Percentiles rank a stretch among this genome's conserved stretches.
Conservation (phyloP, 2,797 vertebrate species). For the Octomys mimax region DNA sequence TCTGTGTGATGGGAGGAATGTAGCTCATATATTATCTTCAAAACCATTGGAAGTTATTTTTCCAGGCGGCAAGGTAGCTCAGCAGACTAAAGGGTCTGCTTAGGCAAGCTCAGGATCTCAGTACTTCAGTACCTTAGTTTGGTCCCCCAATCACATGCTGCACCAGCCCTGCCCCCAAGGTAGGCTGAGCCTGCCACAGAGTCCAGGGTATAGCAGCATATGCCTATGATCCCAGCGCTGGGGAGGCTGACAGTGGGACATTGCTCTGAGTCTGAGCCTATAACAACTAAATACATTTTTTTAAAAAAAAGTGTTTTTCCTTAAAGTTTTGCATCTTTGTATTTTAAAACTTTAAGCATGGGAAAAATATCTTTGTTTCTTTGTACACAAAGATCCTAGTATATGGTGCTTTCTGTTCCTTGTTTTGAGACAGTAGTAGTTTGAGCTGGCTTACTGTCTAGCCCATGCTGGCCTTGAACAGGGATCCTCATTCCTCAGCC, state of each 20-base stretch:
- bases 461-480: not conserved
- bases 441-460: not conserved
- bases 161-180: too few relatives aligned
- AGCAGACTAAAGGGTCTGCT: too few relatives aligned
- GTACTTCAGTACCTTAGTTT: too few relatives aligned
- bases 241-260: too few relatives aligned
- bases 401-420: not conserved
- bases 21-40: not conserved
- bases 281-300: too few relatives aligned
- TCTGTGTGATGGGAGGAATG: not conserved
- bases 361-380: not conserved
- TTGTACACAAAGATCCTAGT: not conserved
- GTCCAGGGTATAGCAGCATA: too few relatives aligned
- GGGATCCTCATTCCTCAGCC: not conserved
- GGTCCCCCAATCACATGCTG: too few relatives aligned
- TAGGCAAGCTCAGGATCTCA: too few relatives aligned
- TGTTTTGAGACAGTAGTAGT: not conserved
- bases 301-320: not conserved
- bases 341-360: not conserved
- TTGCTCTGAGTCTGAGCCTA: too few relatives aligned
- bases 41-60: not conserved
- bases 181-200: too few relatives aligned
- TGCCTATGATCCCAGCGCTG: too few relatives aligned
- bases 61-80: too few relatives aligned
- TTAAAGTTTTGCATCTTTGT: conserved; percentile 37